These are phyloP conservation scores for Beroe ovata DNA, from an alignment of 37 sponge, comb jelly and placozoan genomes.

Conservation along the genomic window DNA sequence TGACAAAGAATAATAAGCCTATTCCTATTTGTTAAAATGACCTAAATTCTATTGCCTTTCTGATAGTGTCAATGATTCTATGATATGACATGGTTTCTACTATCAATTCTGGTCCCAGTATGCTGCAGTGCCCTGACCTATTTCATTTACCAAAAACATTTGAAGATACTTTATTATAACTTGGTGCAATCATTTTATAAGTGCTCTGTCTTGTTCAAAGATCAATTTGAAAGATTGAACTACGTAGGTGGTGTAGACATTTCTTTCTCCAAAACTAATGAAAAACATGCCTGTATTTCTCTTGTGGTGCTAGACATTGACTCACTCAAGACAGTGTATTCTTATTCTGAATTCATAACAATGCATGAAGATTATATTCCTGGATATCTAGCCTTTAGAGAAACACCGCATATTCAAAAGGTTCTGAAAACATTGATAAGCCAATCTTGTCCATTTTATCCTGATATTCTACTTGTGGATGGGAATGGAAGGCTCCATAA, in stretches of 20 bases:
- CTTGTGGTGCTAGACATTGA: constrained; percentile 3
- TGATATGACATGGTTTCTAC: too few species aligned
- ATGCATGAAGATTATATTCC: constrained; percentile 77
- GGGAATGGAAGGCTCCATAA: constrained; percentile 96
- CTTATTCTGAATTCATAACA: neutral
- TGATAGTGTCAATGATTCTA: too few species aligned
- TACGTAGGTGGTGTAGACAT: constrained; percentile 60
- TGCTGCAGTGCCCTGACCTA: too few species aligned
- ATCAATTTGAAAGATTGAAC: neutral
- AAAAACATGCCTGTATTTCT: neutral
- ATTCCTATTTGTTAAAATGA: too few species aligned
- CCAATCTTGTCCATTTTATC: constrained; percentile 69
- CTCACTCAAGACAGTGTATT: neutral
- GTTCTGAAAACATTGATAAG: constrained; percentile 70
- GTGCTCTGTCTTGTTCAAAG: neutral
- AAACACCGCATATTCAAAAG: constrained; percentile 76
- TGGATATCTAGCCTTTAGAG: constrained; percentile 95
- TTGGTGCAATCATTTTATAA: neutral
- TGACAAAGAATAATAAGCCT: too few species aligned
- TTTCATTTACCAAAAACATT: too few species aligned
- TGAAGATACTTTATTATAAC: too few species aligned
- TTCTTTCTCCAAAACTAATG: neutral
- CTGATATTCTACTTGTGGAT: constrained; percentile 92
- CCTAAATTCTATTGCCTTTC: too few species aligned
- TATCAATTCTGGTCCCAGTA: too few species aligned